Conservation (phyloP, 2,888 invertebrate species). For the Meta bourneti region DNA sequence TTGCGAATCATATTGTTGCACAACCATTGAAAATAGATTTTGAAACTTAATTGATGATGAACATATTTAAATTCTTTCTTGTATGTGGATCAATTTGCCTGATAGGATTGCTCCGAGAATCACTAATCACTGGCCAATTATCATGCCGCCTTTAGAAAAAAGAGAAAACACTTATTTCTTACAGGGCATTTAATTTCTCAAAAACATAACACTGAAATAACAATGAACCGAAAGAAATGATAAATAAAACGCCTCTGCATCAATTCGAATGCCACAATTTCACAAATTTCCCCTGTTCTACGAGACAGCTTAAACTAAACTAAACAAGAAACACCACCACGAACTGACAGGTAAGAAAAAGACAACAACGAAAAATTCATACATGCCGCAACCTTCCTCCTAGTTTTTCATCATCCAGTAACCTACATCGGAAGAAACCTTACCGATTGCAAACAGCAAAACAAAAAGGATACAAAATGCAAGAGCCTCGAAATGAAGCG, state of each 20-base stretch:
- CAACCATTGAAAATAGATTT: too few species aligned
- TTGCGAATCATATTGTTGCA: too few species aligned
- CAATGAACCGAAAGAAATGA: too few species aligned
- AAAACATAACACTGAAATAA: too few species aligned
- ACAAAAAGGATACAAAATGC: background rate
- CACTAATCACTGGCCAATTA: too few species aligned
- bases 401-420: conserved; percentile 13
- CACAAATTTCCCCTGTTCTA: background rate
- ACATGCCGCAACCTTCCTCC: background rate
- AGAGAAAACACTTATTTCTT: too few species aligned
- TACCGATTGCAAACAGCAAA: conserved; percentile 11
- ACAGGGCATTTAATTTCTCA: too few species aligned
- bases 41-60: too few species aligned
- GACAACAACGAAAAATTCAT: background rate
- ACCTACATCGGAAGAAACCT: conserved; percentile 36
- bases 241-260: background rate
- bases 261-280: background rate
- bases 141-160: too few species aligned
- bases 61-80: too few species aligned
- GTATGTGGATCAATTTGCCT: too few species aligned
- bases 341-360: background rate
- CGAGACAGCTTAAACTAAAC: conserved; percentile 10
- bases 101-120: too few species aligned
- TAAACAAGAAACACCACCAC: conserved; percentile 12
- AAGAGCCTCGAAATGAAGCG: background rate